phyloP scores from a whole-genome alignment of 64 coral and sea anemone genomes.

The Stylophora pistillata region DNA sequence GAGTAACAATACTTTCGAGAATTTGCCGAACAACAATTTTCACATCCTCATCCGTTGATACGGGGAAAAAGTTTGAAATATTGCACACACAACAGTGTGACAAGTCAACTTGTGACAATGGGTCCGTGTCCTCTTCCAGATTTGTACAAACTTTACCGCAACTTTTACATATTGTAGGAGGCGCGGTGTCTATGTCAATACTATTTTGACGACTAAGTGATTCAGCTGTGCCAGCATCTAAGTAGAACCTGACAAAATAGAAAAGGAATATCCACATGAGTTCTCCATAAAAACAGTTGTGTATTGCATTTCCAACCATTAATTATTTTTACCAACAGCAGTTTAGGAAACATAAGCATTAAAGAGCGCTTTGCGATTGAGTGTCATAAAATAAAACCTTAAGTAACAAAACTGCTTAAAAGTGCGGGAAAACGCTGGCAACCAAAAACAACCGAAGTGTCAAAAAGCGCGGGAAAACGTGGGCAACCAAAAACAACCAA shows the following conservation, averaged over 20 bases:
- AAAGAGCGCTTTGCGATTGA: too few relatives aligned
- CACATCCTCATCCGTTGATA: conserved; percentile 35
- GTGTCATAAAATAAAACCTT: too few relatives aligned
- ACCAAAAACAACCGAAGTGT: too few relatives aligned
- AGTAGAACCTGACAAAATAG: conserved; percentile 69
- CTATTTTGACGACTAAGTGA: conserved; percentile 86
- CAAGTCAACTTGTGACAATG: background rate
- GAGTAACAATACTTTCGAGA: conserved; percentile 57
- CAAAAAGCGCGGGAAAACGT: too few relatives aligned
- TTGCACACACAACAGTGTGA: background rate
- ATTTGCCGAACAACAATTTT: conserved; percentile 52
- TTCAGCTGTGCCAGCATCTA: conserved; percentile 74
- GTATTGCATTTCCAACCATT: too few relatives aligned
- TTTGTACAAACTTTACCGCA: conserved; percentile 9
- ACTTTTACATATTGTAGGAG: conserved; percentile 4
- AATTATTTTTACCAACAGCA: too few relatives aligned
- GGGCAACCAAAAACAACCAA: too few relatives aligned
- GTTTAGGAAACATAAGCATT: too few relatives aligned
- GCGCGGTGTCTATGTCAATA: conserved; percentile 23
- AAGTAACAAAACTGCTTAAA: too few relatives aligned
- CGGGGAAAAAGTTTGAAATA: background rate
- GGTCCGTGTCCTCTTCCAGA: background rate
- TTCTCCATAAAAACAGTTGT: background rate
- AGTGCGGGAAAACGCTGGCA: too few relatives aligned
- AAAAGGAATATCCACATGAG: background rate